A percentile compares a stretch with the other conserved stretches of the same genome.
Evolutionary conservation across 2,113 vertebrate genomes (phyloP).

Genomic region (Alethe diademata): DNA sequence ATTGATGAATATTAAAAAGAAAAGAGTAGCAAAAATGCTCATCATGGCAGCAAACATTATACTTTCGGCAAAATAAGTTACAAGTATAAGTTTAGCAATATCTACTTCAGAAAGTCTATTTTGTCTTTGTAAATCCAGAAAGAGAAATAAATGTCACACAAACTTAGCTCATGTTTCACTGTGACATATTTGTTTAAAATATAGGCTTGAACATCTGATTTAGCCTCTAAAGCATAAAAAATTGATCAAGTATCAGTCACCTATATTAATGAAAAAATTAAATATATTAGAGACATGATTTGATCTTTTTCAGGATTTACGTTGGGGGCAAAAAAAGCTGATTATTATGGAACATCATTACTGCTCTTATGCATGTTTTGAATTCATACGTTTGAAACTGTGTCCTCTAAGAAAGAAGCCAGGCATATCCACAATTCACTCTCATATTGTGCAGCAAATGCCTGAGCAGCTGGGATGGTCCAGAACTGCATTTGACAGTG

Average conservation of each 20-base stretch:
- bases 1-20: conserved; percentile 6
- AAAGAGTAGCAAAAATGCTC: conserved; percentile 5
- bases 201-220: background rate
- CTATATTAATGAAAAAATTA: background rate
- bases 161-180: background rate
- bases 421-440: background rate
- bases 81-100: background rate
- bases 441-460: background rate
- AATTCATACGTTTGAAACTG: background rate
- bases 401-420: background rate
- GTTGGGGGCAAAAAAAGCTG: background rate
- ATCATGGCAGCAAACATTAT: background rate
- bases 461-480: background rate
- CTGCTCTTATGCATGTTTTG: background rate
- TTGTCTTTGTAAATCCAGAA: background rate
- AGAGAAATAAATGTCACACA: conserved; percentile 3
- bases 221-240: background rate
- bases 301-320: background rate
- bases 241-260: background rate
- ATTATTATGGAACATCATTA: background rate
- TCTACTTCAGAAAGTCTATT: background rate
- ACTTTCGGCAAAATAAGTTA: background rate
- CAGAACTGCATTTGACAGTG: background rate
- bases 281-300: background rate
- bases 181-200: conserved; percentile 32